Evolutionary conservation across 2,888 invertebrate species (phyloP).

Genomic region (Amaurobius ferox): DNA sequence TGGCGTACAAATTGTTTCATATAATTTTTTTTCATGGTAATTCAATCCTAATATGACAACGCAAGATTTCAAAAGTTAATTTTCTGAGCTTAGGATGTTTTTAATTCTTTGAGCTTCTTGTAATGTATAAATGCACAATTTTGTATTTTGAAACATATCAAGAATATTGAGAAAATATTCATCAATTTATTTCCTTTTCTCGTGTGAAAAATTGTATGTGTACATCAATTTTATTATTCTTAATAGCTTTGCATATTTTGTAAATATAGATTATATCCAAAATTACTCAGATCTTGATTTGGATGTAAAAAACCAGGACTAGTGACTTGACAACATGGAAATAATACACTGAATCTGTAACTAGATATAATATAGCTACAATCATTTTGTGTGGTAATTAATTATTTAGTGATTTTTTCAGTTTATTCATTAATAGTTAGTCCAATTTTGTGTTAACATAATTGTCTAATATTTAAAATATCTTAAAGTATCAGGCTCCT

Average conservation of each 20-base stretch:
- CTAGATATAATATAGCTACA: too few relatives aligned
- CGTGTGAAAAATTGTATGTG: not conserved
- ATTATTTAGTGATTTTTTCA: too few relatives aligned
- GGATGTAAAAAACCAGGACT: not conserved
- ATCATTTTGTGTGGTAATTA: too few relatives aligned
- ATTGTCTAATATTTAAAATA: too few relatives aligned
- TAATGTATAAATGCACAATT: slow-evolving; percentile 25
- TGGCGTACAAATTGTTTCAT: too few relatives aligned
- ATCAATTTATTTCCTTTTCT: not conserved
- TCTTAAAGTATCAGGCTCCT: too few relatives aligned
- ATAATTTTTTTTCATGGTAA: too few relatives aligned
- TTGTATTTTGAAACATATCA: slow-evolving; percentile 31
- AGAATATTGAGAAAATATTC: not conserved
- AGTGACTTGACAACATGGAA: not conserved
- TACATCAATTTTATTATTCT: not conserved
- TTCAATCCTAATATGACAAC: too few relatives aligned
- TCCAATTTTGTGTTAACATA: too few relatives aligned
- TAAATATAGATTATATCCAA: not conserved
- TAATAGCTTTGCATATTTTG: not conserved
- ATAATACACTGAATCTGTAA: too few relatives aligned
- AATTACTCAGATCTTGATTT: not conserved
- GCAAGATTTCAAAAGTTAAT: not conserved
- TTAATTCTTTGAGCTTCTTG: slow-evolving; percentile 14
- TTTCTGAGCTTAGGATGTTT: slow-evolving; percentile 15
- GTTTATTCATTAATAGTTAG: too few relatives aligned